A percentile compares a stretch with the other conserved stretches of the same genome.
Conservation (phyloP, 2,888 invertebrate genomes). For the Schrankia costaestrigalis region DNA sequence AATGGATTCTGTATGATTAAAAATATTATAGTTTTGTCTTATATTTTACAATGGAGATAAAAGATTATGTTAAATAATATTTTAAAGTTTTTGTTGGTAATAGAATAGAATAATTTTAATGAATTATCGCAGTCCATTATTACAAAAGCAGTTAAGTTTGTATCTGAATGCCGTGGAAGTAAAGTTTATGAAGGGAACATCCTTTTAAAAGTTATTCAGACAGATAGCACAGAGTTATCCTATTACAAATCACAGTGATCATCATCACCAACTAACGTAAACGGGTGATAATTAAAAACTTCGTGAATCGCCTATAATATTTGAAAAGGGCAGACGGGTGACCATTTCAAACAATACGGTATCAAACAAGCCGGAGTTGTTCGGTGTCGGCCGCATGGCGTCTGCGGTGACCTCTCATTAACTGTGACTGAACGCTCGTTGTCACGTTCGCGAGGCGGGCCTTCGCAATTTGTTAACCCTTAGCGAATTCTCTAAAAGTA, state of each 20-base stretch:
- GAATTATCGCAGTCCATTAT: too few relatives aligned
- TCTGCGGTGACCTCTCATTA: constrained; percentile 62
- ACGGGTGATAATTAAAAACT: constrained; percentile 42
- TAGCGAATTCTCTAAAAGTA: constrained; percentile 58
- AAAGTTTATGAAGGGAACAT: too few relatives aligned
- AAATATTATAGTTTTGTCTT: constrained; percentile 27
- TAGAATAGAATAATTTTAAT: too few relatives aligned
- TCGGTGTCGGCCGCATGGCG: constrained; percentile 22
- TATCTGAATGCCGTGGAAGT: too few relatives aligned
- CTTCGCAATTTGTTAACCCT: constrained; percentile 58
- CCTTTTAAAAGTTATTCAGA: neutral
- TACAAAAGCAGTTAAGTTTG: too few relatives aligned
- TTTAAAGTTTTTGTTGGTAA: too few relatives aligned
- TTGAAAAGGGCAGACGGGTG: constrained; percentile 36
- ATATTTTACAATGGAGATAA: constrained; percentile 3
- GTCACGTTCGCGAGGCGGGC: constrained; percentile 58
- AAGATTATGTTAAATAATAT: neutral
- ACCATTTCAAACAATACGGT: constrained; percentile 43
- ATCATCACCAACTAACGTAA: too few relatives aligned
- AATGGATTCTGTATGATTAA: constrained; percentile 41
- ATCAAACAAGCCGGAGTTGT: constrained; percentile 39
- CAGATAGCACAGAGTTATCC: too few relatives aligned
- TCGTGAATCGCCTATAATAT: constrained; percentile 41
- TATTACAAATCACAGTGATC: too few relatives aligned
- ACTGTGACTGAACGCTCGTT: constrained; percentile 58